Base-by-base conservation (phyloP, 2,797 vertebrate species). In the Ammospiza maritima region DNA sequence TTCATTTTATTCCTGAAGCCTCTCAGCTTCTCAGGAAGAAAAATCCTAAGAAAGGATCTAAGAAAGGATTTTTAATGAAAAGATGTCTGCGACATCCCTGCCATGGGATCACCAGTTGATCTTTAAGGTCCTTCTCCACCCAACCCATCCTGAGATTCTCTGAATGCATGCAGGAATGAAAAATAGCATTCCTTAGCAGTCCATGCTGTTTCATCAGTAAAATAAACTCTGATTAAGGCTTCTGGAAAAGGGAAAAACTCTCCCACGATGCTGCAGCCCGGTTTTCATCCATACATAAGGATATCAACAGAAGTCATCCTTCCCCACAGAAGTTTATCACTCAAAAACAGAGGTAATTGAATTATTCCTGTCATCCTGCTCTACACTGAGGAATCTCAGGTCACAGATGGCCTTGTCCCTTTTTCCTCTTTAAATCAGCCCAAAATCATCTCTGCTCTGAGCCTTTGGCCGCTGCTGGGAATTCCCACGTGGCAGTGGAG, bases 401-500 rank as follows among this genome's bases (percentile, higher is more conserved):
- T 70, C 47, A 29, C 14, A 44, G 23, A 21, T 15, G 22, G 18
- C 4, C 8, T 25, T 30, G 1, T 1, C 22, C 16, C 3, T 44
- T 88, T 89, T 89, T 50, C 44, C 50, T 12, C 18, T 21, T 42
- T 16, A 51, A 82, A 40, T 51, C 44, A 58, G 29, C 47, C 56
- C 40, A 45, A 58, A 69, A 3, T 2, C 19, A 3, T 16, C 22
- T 0, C 66, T n/a, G 27, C 36, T 1, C 15, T 0, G 13, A 78
- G 53, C 10, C 38, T 45, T 53, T 48, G 21, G 64, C 18, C 42
- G 9, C 20, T 65, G 10, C 60, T 56, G 34, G 4, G 3, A 42
- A 29, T 47, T 22, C 26, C 34, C 32, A 32, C 1, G 0, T 0
- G 27, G 36, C n/a, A 30, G 5, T 0, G n/a, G 16, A 44, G 15